phyloP scores from a whole-genome alignment of 2,797 vertebrate species.

The Periparus ater region DNA sequence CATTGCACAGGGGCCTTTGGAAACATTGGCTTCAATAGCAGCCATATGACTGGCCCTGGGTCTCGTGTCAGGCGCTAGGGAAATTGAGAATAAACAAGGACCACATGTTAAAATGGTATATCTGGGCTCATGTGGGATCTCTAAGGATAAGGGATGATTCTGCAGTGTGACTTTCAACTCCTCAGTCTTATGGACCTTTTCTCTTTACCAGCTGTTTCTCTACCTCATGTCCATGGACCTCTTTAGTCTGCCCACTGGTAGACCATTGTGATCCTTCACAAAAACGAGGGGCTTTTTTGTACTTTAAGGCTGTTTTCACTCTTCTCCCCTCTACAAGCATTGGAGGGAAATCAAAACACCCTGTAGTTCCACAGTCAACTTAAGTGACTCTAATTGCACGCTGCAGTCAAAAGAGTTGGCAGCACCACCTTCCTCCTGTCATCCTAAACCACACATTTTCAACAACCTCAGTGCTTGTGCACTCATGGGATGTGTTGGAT shows the following conservation, averaged over 20 bases:
- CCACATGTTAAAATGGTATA: background rate
- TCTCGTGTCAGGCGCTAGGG: accelerated
- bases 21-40: background rate
- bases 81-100: background rate
- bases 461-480: background rate
- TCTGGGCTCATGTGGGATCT: background rate
- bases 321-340: background rate
- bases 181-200: background rate
- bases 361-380: background rate
- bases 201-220: background rate
- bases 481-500: background rate
- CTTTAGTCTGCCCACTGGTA: background rate
- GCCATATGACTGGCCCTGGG: accelerated
- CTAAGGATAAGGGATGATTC: background rate
- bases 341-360: background rate
- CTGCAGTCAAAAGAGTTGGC: background rate
- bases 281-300: background rate
- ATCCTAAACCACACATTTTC: background rate
- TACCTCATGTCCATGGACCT: background rate
- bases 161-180: background rate
- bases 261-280: background rate
- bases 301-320: background rate
- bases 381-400: background rate
- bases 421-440: background rate
- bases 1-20: background rate